These are phyloP conservation scores for Halesus radiatus DNA, from an alignment of 1,140 invertebrate genomes.

Conservation along the genomic window DNA sequence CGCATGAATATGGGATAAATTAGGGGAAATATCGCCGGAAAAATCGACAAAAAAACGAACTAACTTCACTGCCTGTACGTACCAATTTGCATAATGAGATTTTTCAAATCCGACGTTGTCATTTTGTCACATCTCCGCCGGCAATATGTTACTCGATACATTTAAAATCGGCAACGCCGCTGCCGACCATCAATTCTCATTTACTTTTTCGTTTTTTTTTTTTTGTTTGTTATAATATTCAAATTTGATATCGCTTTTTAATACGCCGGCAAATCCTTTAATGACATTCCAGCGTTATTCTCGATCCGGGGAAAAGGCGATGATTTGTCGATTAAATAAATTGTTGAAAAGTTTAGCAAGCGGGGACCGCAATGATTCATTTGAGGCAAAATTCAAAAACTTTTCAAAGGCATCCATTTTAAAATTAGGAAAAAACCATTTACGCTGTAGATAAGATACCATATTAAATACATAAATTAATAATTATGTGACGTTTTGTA, in stretches of 20 bases:
- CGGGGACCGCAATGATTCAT: too few species aligned
- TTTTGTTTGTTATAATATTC: slow-evolving; percentile 20
- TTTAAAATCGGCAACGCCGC: slow-evolving; percentile 32
- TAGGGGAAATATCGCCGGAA: slow-evolving; percentile 19
- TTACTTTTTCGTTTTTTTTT: neutral
- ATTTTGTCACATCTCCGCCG: slow-evolving; percentile 14
- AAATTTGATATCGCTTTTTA: slow-evolving; percentile 33
- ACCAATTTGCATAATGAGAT: slow-evolving; percentile 34
- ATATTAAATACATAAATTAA: too few species aligned
- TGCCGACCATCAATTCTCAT: slow-evolving; percentile 35
- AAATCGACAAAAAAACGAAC: neutral
- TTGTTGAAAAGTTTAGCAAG: too few species aligned
- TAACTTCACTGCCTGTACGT: neutral
- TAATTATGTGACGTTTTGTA: too few species aligned
- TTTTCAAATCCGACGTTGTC: slow-evolving; percentile 35
- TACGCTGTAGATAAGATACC: too few species aligned
- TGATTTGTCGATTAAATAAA: neutral
- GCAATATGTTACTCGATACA: slow-evolving; percentile 35
- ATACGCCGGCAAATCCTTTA: slow-evolving; percentile 19
- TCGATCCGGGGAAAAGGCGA: neutral
- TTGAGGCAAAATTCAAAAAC: too few species aligned
- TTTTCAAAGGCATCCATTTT: too few species aligned
- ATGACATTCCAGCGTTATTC: slow-evolving; percentile 18
- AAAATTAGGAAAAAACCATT: too few species aligned
- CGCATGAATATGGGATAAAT: slow-evolving; percentile 30